phyloP scores from a whole-genome alignment of 1,140 invertebrate genomes.

The Drosophila rufa region DNA sequence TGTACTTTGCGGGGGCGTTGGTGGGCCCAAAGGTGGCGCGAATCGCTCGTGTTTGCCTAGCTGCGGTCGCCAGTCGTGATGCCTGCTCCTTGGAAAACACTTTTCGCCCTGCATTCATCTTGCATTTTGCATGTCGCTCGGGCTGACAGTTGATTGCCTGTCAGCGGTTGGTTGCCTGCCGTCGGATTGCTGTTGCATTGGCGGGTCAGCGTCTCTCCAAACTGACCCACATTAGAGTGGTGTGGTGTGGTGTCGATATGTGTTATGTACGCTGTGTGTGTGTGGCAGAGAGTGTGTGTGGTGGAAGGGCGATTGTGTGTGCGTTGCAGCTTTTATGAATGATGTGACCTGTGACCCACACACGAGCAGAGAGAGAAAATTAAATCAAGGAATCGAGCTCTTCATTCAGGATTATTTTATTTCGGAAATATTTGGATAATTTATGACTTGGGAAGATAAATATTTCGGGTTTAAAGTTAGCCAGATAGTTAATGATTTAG shows the following conservation, averaged over 20 bases:
- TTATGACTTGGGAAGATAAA: too few species aligned
- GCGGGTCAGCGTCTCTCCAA: conserved; percentile 26
- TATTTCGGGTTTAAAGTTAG: not conserved
- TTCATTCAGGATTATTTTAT: not conserved
- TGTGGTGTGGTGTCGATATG: conserved; percentile 30
- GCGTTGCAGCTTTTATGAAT: conserved; percentile 71
- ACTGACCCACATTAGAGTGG: conserved; percentile 68
- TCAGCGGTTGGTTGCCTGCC: conserved; percentile 51
- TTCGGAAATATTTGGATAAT: not conserved
- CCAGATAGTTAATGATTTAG: not conserved
- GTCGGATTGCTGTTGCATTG: conserved; percentile 17
- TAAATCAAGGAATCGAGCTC: not conserved
- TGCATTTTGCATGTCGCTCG: conserved; percentile 49
- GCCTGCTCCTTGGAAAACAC: conserved; percentile 52
- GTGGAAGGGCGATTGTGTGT: conserved; percentile 5
- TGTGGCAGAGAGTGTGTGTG: not conserved
- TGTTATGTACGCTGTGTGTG: not conserved
- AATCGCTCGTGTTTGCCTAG: conserved; percentile 33
- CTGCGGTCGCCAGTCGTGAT: conserved; percentile 26
- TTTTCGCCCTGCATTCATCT: conserved; percentile 63
- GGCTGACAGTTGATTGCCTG: conserved; percentile 76
- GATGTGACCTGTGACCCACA: conserved; percentile 52
- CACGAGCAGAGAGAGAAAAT: conserved; percentile 19
- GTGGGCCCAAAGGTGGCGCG: not conserved
- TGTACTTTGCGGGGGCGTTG: conserved; percentile 22